Evolutionary conservation across 1,140 invertebrate genomes (phyloP).

Genomic region (Drosophila simulans): DNA sequence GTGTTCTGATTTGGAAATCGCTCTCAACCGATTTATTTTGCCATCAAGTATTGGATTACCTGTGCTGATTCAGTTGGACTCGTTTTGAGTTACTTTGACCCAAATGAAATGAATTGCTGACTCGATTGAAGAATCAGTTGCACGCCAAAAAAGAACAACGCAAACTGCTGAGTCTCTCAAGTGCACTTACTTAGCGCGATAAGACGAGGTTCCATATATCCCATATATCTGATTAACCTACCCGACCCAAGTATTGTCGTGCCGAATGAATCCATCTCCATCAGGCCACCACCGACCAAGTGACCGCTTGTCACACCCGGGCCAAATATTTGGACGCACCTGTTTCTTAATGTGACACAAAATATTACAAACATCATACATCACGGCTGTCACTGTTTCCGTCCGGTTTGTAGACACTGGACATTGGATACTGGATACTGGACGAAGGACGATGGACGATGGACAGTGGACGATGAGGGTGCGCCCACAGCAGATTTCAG

Average conservation of each 20-base stretch:
- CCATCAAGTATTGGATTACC: background rate
- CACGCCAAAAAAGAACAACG: no score
- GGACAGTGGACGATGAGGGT: background rate
- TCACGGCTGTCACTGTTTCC: conserved; percentile 61
- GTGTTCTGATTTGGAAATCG: no score
- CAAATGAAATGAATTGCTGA: background rate
- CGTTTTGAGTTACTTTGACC: background rate
- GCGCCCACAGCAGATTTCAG: conserved; percentile 4
- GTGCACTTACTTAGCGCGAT: conserved; percentile 1
- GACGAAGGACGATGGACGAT: background rate
- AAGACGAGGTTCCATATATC: background rate
- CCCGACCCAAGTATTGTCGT: no score
- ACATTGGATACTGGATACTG: background rate
- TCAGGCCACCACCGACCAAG: conserved; percentile 6
- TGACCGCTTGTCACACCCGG: conserved; percentile 44
- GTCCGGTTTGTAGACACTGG: background rate
- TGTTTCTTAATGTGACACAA: conserved; percentile 75
- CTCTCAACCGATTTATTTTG: background rate
- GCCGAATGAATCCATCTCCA: conserved; percentile 27
- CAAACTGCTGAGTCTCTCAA: conserved; percentile 1
- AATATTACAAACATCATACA: conserved; percentile 78
- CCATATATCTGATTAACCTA: background rate
- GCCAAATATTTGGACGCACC: conserved; percentile 77
- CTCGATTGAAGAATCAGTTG: background rate
- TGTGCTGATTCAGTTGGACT: background rate